Base-by-base conservation (phyloP, 1,140 invertebrate genomes). In the Aricia agestis region DNA sequence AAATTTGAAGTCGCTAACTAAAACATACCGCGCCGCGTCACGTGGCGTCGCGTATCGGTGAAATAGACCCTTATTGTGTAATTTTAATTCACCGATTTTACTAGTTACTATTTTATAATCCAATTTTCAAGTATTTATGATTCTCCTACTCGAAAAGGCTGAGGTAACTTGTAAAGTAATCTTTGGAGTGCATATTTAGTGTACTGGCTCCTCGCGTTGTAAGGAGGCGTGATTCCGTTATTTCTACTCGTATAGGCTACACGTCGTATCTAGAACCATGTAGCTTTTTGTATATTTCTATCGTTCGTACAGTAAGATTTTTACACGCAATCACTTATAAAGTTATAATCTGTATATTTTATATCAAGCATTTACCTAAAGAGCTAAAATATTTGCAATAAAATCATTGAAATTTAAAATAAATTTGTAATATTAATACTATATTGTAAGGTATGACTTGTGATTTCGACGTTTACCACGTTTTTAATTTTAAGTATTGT, bases 101-200 rank as follows among this genome's bases (percentile, higher is more conserved):
- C 82, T 90, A 85, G 83, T 88, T 86, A 91, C 83, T 91, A 89
- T 89, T 87, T 84, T 88, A 89, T 88, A 89, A 85, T 89, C 83
- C 81, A 83, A 85, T 81, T 79, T 85, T 83, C 82, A 82, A 84
- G 74, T 82, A 82, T 82, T 84, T 87, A 86, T 82, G 82, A 83
- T 89, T 90, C 85, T 90, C 88, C 88, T 90, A 89, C 80, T 90
- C 84, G 81, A 90, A 90, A 90, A 90, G 88, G 88, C 88, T 90
- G 88, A 90, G 76, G 87, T 86, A 87, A 85, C 58, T 69, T 85
- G 82, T 85, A 85, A 84, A 82, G 78, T 87, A 81, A 85, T 76
- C 78, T 84, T 89, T 85, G 85, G 86, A 83, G 76, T 84, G 81
- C 79, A 73, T 82, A 76, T 81, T 81, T 80, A 82, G 7, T 63